Conservation (phyloP, 1,140 invertebrate genomes). For the Diachasma alloeum region DNA sequence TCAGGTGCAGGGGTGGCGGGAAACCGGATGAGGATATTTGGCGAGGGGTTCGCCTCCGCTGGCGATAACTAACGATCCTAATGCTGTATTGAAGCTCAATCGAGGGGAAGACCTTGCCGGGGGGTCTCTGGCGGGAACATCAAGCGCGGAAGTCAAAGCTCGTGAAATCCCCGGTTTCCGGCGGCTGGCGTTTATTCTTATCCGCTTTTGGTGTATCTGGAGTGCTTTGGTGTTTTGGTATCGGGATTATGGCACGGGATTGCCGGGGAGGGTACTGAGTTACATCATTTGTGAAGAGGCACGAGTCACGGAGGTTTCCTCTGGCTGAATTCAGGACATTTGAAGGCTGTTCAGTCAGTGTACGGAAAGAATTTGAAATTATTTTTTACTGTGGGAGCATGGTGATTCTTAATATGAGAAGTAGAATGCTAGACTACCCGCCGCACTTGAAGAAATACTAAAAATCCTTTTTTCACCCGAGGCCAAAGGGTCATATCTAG, state of each 20-base stretch:
- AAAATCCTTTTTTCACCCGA: no score
- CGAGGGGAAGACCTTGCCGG: not conserved
- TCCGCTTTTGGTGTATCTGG: not conserved
- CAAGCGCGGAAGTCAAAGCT: not conserved
- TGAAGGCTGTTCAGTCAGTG: no score
- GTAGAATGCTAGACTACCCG: no score
- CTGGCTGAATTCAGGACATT: no score
- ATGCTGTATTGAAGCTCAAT: conserved; percentile 2
- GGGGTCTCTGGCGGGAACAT: not conserved
- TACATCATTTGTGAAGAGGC: no score
- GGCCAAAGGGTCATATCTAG: no score
- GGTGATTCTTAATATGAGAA: no score
- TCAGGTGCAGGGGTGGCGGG: not conserved
- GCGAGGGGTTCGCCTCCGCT: not conserved
- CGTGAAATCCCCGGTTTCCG: not conserved
- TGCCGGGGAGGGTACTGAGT: no score
- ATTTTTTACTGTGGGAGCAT: no score
- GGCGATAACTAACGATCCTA: not conserved
- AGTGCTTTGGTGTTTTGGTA: not conserved
- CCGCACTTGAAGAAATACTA: no score
- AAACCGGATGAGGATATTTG: conserved; percentile 7
- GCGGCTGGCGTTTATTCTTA: not conserved
- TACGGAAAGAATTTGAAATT: no score
- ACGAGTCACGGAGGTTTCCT: no score
- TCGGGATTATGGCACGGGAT: not conserved